Evolutionary conservation across 23 tunicate genomes (phyloP), one percentile per base, ranked within the genome.

Genomic region (Trididemnum miniatum): DNA sequence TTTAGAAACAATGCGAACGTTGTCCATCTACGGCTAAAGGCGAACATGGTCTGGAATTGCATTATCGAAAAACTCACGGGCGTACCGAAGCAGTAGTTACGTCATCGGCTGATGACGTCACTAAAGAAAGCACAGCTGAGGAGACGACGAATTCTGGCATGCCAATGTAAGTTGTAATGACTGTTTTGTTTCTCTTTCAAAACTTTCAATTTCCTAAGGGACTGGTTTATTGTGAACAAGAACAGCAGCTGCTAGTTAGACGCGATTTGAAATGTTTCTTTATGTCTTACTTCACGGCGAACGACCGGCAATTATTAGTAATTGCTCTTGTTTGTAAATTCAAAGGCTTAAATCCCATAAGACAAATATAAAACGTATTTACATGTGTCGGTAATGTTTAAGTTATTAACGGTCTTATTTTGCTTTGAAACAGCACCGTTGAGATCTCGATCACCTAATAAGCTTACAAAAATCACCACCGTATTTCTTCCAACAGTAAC

Each of bases 11-110:
- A 75, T 85, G 95, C 73, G 76, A 24, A 23, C 84, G 50, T 33
- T 90, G 89, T 79, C 82, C 80, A 65, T 90, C 85, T 73, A 85
- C 88, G 36, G 95, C 95, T 27, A 90, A 90, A 51, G 95, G 95
- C 22, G 83, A 67, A 18, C 95, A 90, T 72, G 95, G 95, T 2
- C 86, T 90, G 39, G 95, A 90, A n/a, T 64, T 79, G 28, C 95
- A 90, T 66, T 80, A 65, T 82, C 80, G 95, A 38, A 90, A 85
- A 52, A 82, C 89, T 1, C 95, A 90, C 51, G 88, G 73, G 25
- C 62, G 65, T 29, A 27, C 75, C 39, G 85, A 72, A n/a, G 80
- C 39, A 3, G 23, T 32, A 18, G 39, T 52, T 38, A 82, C 86
- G 86, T 77, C 87, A 67, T 52, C 83, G 20, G 76, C 31, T 12